Conservation (phyloP, 1,140 invertebrate genomes). For the Caenorhabditis briggsae region DNA sequence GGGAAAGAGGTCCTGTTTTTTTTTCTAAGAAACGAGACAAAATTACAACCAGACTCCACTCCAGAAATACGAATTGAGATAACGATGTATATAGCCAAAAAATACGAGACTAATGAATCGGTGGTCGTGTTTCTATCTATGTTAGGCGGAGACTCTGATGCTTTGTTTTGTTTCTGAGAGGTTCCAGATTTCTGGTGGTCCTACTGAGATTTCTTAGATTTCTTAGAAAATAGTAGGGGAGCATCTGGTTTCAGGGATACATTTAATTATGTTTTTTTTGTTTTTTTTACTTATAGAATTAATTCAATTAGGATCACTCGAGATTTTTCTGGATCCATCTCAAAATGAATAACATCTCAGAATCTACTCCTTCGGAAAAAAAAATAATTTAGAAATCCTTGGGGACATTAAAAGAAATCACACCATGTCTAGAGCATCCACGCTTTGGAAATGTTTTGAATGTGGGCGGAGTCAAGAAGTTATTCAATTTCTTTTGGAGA, state of each 20-base stretch:
- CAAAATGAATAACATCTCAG: slow-evolving; percentile 17
- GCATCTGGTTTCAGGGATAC: slow-evolving; percentile 23
- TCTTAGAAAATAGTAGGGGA: background rate
- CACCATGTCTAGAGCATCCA: background rate
- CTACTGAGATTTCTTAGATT: background rate
- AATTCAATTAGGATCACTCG: slow-evolving; percentile 21
- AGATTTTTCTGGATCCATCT: too few species aligned
- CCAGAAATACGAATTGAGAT: background rate
- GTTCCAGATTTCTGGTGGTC: background rate
- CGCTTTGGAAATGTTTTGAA: slow-evolving; percentile 10
- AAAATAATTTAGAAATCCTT: slow-evolving; percentile 29
- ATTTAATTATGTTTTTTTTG: slow-evolving; percentile 27
- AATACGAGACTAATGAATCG: slow-evolving; percentile 30
- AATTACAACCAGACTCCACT: slow-evolving; percentile 29
- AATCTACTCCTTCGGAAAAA: background rate
- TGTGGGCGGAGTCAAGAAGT: background rate
- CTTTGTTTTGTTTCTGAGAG: slow-evolving; percentile 33
- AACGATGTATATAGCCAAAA: slow-evolving; percentile 16
- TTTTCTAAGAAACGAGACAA: slow-evolving; percentile 19
- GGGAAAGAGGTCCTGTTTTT: background rate
- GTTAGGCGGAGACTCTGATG: background rate
- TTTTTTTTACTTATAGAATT: background rate
- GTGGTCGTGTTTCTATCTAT: background rate
- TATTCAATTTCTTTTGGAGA: slow-evolving; percentile 20
- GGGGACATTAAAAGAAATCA: slow-evolving; percentile 10